Conservation (phyloP, 1,140 invertebrate genomes). For the Lepidurus couesii region DNA sequence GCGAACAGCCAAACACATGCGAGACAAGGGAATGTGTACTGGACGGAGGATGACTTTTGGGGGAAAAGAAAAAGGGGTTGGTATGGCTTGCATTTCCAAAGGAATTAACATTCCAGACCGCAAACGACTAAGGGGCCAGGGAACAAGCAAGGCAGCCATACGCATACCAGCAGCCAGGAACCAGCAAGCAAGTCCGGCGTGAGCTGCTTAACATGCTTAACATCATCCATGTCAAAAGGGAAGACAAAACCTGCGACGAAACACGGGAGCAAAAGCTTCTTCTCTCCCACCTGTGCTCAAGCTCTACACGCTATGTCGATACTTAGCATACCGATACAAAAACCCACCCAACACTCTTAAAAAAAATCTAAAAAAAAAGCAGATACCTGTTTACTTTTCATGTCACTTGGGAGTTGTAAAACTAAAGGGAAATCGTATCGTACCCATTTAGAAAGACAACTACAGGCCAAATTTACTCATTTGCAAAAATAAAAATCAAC, state of each 20-base stretch:
- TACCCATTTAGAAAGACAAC: no score
- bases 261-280: not conserved
- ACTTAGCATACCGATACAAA: not conserved
- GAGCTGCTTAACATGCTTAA: conserved; percentile 22
- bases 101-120: conserved; percentile 21
- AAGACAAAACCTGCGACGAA: conserved; percentile 10
- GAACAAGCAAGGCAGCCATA: not conserved
- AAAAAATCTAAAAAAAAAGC: no score
- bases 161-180: not conserved
- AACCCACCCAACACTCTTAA: not conserved
- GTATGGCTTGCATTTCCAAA: conserved; percentile 16
- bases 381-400: no score
- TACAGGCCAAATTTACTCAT: no score
- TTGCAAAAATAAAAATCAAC: no score
- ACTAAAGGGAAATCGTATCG: no score
- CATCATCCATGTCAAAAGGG: conserved; percentile 19
- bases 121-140: not conserved
- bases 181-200: conserved; percentile 15
- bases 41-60: not conserved
- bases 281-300: not conserved
- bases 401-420: no score
- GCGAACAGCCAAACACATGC: not conserved
- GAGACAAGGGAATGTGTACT: not conserved
- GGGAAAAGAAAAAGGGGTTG: not conserved
- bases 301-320: not conserved